A percentile compares a stretch with the other conserved stretches of the same genome.
These are phyloP conservation scores for Synanthedon myopaeformis DNA, from an alignment of 2,888 invertebrate genomes.

Conservation along the genomic window DNA sequence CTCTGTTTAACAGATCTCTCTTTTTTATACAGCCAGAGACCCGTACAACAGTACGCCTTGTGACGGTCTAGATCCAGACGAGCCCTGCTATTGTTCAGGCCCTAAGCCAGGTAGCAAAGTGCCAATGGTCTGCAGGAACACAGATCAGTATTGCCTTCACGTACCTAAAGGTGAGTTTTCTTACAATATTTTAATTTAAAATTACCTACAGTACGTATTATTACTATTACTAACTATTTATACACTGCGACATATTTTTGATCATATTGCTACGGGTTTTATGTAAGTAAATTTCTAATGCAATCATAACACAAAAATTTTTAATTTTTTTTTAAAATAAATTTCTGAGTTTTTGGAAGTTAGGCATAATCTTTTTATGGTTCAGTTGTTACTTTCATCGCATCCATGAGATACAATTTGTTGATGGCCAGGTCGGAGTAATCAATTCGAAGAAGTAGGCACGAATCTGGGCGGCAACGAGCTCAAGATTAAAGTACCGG, in stretches of 20 bases:
- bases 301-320: too few relatives aligned
- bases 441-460: constrained; percentile 61
- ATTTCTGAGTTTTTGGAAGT: background rate
- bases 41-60: constrained; percentile 50
- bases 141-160: constrained; percentile 55
- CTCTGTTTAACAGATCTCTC: background rate
- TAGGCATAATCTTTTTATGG: background rate
- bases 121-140: constrained; percentile 49
- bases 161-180: constrained; percentile 53
- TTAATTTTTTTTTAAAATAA: too few relatives aligned
- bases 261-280: background rate
- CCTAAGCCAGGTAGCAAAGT: constrained; percentile 31
- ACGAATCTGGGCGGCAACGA: constrained; percentile 53
- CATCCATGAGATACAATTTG: constrained; percentile 36
- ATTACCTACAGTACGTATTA: too few relatives aligned
- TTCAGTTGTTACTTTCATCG: background rate
- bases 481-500: constrained; percentile 59
- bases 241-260: background rate
- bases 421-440: constrained; percentile 62
- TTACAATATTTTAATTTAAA: background rate
- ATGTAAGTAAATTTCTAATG: too few relatives aligned
- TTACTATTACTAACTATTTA: too few relatives aligned
- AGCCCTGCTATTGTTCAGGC: constrained; percentile 52
- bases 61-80: constrained; percentile 44
- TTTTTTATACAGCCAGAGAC: constrained; percentile 26